Evolutionary conservation across 2,113 vertebrate genomes (phyloP).

Genomic region (Vidua macroura): DNA sequence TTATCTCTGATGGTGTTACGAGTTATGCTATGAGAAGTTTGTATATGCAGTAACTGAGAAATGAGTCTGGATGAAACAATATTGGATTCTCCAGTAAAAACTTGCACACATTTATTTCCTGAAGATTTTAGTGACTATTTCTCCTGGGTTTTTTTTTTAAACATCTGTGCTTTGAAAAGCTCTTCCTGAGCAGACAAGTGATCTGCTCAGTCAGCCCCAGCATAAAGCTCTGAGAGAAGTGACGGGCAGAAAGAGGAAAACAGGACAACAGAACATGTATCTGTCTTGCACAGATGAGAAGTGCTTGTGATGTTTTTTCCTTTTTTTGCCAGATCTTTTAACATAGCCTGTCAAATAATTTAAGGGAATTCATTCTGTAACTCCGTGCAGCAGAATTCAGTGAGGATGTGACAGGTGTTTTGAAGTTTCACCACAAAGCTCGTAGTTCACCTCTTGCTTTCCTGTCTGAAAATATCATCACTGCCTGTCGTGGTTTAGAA

Average conservation of each 20-base stretch:
- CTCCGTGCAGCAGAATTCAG: accelerated
- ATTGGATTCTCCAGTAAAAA: background rate
- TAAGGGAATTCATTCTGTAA: background rate
- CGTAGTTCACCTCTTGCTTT: background rate
- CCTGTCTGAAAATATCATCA: background rate
- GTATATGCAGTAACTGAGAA: background rate
- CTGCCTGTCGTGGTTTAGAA: background rate
- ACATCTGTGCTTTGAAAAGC: background rate
- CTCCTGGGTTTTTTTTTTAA: background rate
- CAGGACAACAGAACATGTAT: background rate
- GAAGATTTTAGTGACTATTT: background rate
- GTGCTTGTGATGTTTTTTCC: background rate
- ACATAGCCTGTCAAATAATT: background rate
- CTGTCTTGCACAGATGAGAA: background rate
- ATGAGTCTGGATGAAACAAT: background rate
- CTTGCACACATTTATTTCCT: background rate
- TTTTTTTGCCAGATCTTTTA: background rate
- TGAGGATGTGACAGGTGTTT: background rate
- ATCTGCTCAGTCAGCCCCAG: background rate
- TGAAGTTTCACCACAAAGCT: background rate
- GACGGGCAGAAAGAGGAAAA: background rate
- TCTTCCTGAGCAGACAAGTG: background rate
- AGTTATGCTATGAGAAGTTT: background rate
- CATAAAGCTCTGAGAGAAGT: background rate
- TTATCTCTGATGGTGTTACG: background rate